These are phyloP conservation scores for Danaus plexippus DNA, from an alignment of 1,140 invertebrate genomes.

Conservation along the genomic window DNA sequence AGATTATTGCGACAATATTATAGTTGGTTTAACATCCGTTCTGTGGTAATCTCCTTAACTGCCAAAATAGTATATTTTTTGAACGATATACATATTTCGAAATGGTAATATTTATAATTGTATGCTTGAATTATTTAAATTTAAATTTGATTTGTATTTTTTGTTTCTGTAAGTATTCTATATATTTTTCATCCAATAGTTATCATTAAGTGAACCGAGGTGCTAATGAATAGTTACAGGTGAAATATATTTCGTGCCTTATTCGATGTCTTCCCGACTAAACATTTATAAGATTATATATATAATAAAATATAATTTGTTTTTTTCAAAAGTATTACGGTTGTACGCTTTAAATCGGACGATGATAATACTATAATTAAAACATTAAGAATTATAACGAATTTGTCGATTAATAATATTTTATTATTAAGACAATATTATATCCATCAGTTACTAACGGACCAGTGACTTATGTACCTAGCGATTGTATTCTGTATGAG, in stretches of 20 bases:
- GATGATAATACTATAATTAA: slow-evolving; percentile 45
- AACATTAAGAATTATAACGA: slow-evolving; percentile 37
- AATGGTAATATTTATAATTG: neutral
- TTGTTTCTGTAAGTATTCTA: too few species aligned
- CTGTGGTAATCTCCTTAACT: slow-evolving; percentile 71
- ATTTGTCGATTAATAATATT: slow-evolving; percentile 29
- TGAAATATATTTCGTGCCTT: slow-evolving; percentile 35
- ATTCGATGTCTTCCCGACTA: slow-evolving; percentile 40
- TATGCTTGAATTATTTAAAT: slow-evolving; percentile 2
- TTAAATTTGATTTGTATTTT: too few species aligned
- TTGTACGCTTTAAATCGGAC: slow-evolving; percentile 62
- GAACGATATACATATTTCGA: slow-evolving; percentile 14
- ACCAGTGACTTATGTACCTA: slow-evolving; percentile 43
- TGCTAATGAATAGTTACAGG: slow-evolving; percentile 9
- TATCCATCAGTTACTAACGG: slow-evolving; percentile 28
- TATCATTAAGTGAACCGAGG: slow-evolving; percentile 3
- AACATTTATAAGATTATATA: slow-evolving; percentile 8
- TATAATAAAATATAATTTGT: neutral
- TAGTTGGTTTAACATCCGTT: slow-evolving; percentile 25
- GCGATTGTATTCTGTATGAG: too few species aligned
- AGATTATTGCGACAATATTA: slow-evolving; percentile 19
- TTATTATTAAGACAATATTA: slow-evolving; percentile 15
- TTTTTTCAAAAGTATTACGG: slow-evolving; percentile 58
- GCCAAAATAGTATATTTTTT: slow-evolving; percentile 58
- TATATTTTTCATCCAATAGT: neutral